Base-by-base conservation (phyloP, 2,888 invertebrate species). In the Choristoneura rosaceana region DNA sequence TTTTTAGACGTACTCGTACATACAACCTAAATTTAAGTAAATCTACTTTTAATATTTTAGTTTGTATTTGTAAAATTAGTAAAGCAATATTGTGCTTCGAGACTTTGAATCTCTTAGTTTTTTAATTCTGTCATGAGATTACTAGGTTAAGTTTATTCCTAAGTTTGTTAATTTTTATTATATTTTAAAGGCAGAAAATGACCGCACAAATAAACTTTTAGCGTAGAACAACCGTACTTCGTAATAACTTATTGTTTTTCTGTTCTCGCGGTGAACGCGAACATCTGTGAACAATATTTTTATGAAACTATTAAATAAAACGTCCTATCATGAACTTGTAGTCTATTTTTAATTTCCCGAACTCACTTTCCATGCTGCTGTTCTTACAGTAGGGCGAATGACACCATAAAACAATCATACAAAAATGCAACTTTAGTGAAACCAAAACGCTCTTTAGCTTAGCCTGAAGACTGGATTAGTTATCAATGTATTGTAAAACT, bases 231-330 rank as follows among this genome's bases (percentile, higher is more conserved):
- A 78, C 76, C 87, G 86, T 92, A 91, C 83, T 87, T 86, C 90
- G 87, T 90, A 91, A 88, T 93, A 93, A 93, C 92, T 93, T 93
- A 93, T 93, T 93, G 87, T 92, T 89, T 91, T 87, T 84, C 82
- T 83, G 81, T 76, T 77, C 85, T 84, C 87, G 84, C 84, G 82
- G 83, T 82, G 80, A 79, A 83, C 81, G 80, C 79, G 82, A 85
- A 88, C 84, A 88, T 81, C 89, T 87, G 88, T 88, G 88, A 80
- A 87, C 88, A 85, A 89, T 88, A 89, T 87, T 87, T 87, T 88
- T 88, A 89, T 88, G 82, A 90, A 89, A 87, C 84, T 89, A 90
- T 88, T 81, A 85, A 93, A 89, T 90, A 90, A 89, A 91, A 83
- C 82, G 83, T 87, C 87, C 88, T 88, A 89, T 87, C 84, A 84